Percentiles rank a stretch among this genome's conserved stretches.
Evolutionary conservation across 2,888 invertebrate species (phyloP).

Genomic region (Ochropacha duplaris): DNA sequence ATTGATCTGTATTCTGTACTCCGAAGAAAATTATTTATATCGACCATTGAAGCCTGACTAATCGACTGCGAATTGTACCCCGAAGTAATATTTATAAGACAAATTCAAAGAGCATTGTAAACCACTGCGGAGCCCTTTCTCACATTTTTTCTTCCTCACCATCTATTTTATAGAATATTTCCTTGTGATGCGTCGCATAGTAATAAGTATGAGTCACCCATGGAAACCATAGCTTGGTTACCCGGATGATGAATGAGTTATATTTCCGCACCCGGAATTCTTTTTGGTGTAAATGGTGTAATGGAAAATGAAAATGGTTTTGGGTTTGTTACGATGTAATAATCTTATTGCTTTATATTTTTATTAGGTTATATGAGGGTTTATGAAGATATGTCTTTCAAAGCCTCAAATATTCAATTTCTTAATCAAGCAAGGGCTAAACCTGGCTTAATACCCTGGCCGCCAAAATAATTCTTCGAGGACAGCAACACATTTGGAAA

Average conservation of each 20-base stretch:
- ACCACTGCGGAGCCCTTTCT: background rate
- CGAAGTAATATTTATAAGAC: background rate
- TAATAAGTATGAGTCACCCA: background rate
- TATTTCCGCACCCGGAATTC: background rate
- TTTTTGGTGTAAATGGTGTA: background rate
- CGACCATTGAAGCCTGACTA: background rate
- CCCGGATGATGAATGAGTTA: background rate
- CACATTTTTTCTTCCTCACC: conserved; percentile 2
- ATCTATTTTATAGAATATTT: background rate
- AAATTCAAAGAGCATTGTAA: background rate
- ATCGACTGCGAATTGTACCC: background rate
- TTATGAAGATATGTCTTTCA: too few species aligned
- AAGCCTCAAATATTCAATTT: too few species aligned
- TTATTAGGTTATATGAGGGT: too few species aligned
- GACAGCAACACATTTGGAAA: too few species aligned
- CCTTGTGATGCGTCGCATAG: conserved; percentile 1
- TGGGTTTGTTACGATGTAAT: background rate
- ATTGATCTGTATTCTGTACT: background rate
- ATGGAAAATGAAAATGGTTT: background rate
- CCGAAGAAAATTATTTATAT: background rate
- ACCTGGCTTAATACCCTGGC: too few species aligned
- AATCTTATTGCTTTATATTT: background rate
- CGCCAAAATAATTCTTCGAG: too few species aligned
- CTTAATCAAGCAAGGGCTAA: too few species aligned
- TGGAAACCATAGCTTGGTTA: background rate